Evolutionary conservation across 1,140 invertebrate genomes (phyloP), one percentile per base, ranked within the genome.

Genomic region (Drosophila pruinosa): DNA sequence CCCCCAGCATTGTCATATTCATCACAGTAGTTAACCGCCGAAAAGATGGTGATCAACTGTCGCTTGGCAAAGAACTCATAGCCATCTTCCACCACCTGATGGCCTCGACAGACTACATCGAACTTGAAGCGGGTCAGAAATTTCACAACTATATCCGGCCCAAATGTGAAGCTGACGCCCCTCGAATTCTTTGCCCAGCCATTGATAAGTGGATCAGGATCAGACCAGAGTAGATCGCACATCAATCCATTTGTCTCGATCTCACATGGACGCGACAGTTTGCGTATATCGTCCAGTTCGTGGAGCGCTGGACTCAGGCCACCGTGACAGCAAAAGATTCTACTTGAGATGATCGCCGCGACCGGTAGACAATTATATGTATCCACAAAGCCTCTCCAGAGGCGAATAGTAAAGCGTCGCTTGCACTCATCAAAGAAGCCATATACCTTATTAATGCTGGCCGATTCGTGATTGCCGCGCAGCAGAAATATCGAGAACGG

Each of bases 21-120:
- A 31, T 96, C 7, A 96, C 95, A 83, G 96, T 78, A 78, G 38
- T 77, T 78, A 2, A 77, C 69, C 4, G 75, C 75, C 36, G 95
- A 97, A 89, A 99, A 99, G 7, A 99, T 92, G 2, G 98, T 99
- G n/a, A 99, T 98, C 45, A 99, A 93, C 89, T 99, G 98, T 75
- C 98, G 93, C 92, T 99, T 99, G 1, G 98, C 98, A 92, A 99
- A 99, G 92, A 99, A 99, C 92, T 99, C 98, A 92, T 99, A 99
- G 2, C 98, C 98, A 92, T 99, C 98, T 93, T 99, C 98, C 1
- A 99, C 97, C 6, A 99, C 97, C 93, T 99, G 98, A 93, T 99
- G 98, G 17, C 97, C 98, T 78, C 98, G 94, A 91, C 97, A 98
- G 89, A 99, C 98, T 70, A 99, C 93, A 93, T 99, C 97, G 91